phyloP scores from a whole-genome alignment of 2,113 vertebrate genomes.

The Meriones unguiculatus region DNA sequence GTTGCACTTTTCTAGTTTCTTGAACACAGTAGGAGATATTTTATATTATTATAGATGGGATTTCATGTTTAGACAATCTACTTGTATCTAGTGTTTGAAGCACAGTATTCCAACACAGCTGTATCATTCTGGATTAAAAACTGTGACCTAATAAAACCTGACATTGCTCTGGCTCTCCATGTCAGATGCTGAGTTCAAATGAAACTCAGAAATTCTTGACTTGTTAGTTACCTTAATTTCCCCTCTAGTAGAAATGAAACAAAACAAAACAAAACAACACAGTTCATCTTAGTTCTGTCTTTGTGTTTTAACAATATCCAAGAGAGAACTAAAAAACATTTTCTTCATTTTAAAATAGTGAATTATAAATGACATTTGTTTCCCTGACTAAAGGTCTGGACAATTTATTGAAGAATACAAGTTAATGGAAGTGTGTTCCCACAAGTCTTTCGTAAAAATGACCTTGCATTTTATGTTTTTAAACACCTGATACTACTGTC shows the following conservation, averaged over 20 bases:
- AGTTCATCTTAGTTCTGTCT: not conserved
- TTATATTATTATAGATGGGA: not conserved
- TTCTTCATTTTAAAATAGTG: not conserved
- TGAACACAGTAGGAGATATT: not conserved
- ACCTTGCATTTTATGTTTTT: not conserved
- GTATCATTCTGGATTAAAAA: not conserved
- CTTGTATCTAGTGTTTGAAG: not conserved
- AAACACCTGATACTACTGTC: not conserved
- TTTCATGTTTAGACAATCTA: not conserved
- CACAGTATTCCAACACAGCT: accelerated
- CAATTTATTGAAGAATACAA: constrained; percentile 9
- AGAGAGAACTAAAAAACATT: constrained; percentile 17
- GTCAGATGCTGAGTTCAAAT: not conserved
- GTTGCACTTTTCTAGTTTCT: not conserved
- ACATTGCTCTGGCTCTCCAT: not conserved
- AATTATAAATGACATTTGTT: constrained; percentile 35
- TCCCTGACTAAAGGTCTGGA: not conserved
- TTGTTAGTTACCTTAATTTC: not conserved
- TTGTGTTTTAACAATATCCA: not conserved
- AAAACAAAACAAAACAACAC: not conserved
- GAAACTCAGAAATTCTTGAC: not conserved
- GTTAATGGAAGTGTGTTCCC: not conserved
- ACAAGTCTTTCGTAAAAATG: not conserved
- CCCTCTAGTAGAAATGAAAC: not conserved
- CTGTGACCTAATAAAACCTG: not conserved